Evolutionary conservation across 2,888 invertebrate genomes (phyloP), one percentile per base, ranked within the genome.

Genomic region (Silvanus unidentatus): DNA sequence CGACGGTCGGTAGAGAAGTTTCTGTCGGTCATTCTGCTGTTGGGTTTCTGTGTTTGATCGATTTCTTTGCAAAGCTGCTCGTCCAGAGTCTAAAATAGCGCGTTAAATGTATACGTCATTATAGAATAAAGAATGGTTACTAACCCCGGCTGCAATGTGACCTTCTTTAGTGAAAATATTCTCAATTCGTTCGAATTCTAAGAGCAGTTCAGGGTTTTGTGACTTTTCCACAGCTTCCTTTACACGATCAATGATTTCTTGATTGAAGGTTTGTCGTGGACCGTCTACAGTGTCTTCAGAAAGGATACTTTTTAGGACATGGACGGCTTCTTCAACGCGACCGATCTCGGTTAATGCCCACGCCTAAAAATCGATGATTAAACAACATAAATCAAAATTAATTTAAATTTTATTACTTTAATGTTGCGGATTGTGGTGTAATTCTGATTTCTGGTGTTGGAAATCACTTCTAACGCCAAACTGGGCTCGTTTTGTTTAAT

Each of bases 371-470:
- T 32, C n/a, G n/a, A n/a, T 22, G 3, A 22, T 22, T 22, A n/a
- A n/a, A n/a, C n/a, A n/a, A n/a, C n/a, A n/a, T n/a, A n/a, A n/a
- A n/a, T n/a, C 29, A 9, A 15, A 30, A 11, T 29, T 27, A 16
- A 8, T 28, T 28, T 28, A 42, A 44, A 11, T 1, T 13, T n/a
- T n/a, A 15, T 49, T 58, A 84, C 79, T 73, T 81, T 86, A 8
- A 88, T 69, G 73, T 84, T 85, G 55, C 85, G 77, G 8, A 84
- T 64, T 2, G 82, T 82, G 3, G 86, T 78, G 60, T 86, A 85
- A 55, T 79, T 78, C 42, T 75, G 75, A 50, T 76, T 79, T 54
- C 70, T 65, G 1, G 70, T 71, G 2, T 71, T 63, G 2, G 78
- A 71, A 40, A 84, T 60, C 38, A 86, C 75, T 72, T 89, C 88